Conservation (phyloP, 2,888 invertebrate species). For the Odontocolon sp. region DNA sequence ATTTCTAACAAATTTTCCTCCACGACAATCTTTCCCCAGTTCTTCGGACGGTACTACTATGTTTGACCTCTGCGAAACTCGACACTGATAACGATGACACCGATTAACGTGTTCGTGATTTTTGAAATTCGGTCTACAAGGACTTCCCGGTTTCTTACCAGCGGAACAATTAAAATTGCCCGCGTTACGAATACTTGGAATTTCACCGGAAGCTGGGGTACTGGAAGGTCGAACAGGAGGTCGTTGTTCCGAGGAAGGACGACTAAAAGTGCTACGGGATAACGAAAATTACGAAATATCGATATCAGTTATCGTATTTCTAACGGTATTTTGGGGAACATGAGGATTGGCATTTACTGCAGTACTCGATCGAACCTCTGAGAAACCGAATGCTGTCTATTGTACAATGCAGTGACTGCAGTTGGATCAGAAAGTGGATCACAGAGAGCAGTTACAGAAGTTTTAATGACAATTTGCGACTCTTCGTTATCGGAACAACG, state of each 20-base stretch:
- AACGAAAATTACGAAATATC: neutral
- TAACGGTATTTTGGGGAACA: no score
- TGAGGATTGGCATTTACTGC: no score
- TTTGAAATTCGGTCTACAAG: conserved; percentile 36
- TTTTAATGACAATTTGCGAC: conserved; percentile 53
- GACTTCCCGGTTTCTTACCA: conserved; percentile 47
- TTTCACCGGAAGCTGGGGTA: conserved; percentile 49
- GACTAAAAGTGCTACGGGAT: conserved; percentile 54
- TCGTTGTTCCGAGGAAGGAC: conserved; percentile 39
- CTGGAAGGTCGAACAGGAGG: conserved; percentile 44
- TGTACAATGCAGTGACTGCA: conserved; percentile 66
- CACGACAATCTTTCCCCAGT: conserved; percentile 16
- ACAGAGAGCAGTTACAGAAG: conserved; percentile 37
- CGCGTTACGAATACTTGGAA: neutral
- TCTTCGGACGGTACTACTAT: conserved; percentile 9
- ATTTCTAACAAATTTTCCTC: conserved; percentile 34
- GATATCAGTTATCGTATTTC: no score
- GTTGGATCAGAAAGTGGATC: conserved; percentile 56
- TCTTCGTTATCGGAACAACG: conserved; percentile 54
- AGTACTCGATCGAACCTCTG: conserved; percentile 43
- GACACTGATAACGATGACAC: conserved; percentile 42
- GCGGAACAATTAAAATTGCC: conserved; percentile 25
- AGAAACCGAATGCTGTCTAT: conserved; percentile 57
- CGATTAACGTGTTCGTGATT: conserved; percentile 24
- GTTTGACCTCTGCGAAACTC: conserved; percentile 17